Percentiles rank a stretch among this genome's conserved stretches.
phyloP scores from a whole-genome alignment of 2,888 invertebrate genomes.

The Heliconius hortense region DNA sequence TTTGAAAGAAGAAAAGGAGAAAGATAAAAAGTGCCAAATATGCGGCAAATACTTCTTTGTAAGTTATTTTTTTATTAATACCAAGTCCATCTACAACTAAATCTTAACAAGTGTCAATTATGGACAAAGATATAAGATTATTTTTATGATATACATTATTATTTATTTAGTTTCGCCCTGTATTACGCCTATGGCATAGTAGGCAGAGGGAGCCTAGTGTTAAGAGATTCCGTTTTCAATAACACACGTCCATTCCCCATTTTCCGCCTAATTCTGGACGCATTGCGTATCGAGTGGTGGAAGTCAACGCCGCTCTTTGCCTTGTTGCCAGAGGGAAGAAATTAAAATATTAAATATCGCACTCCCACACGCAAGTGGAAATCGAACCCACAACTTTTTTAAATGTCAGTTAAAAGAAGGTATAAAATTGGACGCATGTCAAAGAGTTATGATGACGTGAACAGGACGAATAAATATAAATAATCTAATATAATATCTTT shows the following conservation, averaged over 20 bases:
- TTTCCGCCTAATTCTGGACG: background rate
- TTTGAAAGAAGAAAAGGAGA: conserved; percentile 58
- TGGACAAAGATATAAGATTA: background rate
- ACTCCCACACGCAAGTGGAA: too few relatives aligned
- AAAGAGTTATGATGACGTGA: too few relatives aligned
- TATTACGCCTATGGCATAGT: background rate
- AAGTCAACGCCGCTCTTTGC: background rate
- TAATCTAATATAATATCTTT: background rate
- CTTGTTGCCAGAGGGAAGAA: background rate
- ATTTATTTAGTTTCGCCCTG: background rate
- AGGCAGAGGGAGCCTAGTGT: background rate
- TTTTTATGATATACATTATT: background rate
- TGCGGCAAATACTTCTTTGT: conserved; percentile 65
- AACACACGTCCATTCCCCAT: background rate
- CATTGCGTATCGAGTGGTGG: background rate
- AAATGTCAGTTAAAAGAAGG: too few relatives aligned
- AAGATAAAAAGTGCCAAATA: conserved; percentile 64
- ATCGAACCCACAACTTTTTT: too few relatives aligned
- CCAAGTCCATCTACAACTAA: too few relatives aligned
- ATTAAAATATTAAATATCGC: background rate
- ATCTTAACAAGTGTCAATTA: too few relatives aligned
- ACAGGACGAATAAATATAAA: background rate
- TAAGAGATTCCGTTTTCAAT: background rate
- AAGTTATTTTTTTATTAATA: conserved; percentile 45
- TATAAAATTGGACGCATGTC: too few relatives aligned